A percentile compares a stretch with the other conserved stretches of the same genome.
Evolutionary conservation across 2,113 vertebrate genomes (phyloP).

Genomic region (Cyprinus carpio): DNA sequence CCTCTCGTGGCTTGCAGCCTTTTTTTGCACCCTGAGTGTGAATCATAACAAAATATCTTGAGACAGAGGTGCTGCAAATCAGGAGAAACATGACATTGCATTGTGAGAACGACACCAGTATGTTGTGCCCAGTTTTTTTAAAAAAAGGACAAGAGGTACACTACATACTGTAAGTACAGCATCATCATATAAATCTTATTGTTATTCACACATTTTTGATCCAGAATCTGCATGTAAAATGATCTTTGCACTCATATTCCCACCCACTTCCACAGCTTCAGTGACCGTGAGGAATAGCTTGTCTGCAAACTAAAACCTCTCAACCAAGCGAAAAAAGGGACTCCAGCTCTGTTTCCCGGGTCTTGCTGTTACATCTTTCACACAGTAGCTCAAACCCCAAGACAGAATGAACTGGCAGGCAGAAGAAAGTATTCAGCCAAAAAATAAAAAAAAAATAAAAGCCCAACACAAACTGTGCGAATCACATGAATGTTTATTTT

Average conservation of each 20-base stretch:
- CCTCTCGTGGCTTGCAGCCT: constrained; percentile 19
- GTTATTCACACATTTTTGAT: background rate
- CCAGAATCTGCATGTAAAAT: background rate
- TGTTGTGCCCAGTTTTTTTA: background rate
- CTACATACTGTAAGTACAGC: background rate
- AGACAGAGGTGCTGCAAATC: constrained; percentile 21
- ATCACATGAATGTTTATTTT: constrained; percentile 46
- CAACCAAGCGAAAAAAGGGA: constrained; percentile 45
- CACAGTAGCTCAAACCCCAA: constrained; percentile 25
- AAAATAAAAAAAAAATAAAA: background rate
- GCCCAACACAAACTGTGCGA: background rate
- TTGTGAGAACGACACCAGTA: constrained; percentile 37
- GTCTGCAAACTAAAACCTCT: constrained; percentile 46
- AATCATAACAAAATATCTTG: constrained; percentile 43
- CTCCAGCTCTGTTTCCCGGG: constrained; percentile 5
- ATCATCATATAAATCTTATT: background rate
- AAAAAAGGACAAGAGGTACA: too few species aligned
- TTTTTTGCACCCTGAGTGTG: constrained; percentile 53
- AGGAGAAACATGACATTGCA: constrained; percentile 26
- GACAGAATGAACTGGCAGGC: constrained; percentile 10
- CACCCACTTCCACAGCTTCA: background rate
- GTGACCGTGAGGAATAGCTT: constrained; percentile 27
- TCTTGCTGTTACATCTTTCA: constrained; percentile 44
- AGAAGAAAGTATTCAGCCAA: background rate
- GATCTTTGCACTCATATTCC: background rate